Evolutionary conservation across 1,140 invertebrate species (phyloP).

Genomic region (Drosophila obscura): DNA sequence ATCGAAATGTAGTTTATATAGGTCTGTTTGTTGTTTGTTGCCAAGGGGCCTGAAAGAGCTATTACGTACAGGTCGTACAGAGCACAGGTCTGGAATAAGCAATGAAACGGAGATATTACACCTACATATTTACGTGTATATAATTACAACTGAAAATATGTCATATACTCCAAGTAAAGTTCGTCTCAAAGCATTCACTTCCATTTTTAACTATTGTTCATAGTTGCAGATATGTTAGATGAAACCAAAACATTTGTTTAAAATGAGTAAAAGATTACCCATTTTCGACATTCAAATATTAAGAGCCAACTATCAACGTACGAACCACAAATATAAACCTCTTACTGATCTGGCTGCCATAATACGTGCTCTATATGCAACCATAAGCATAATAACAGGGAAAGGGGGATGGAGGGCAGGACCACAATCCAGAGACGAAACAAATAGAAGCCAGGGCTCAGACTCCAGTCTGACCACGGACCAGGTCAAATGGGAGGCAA

Average conservation of each 20-base stretch:
- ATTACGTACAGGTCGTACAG: too few species aligned
- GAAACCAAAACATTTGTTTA: neutral
- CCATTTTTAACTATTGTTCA: too few species aligned
- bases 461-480: slow-evolving; percentile 20
- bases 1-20: slow-evolving; percentile 13
- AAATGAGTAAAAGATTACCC: neutral
- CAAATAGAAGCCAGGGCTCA: slow-evolving; percentile 29
- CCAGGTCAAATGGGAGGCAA: slow-evolving; percentile 47
- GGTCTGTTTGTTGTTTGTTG: slow-evolving; percentile 7
- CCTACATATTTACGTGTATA: too few species aligned
- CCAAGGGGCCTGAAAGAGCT: neutral
- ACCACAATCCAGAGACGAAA: slow-evolving; percentile 30
- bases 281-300: slow-evolving; percentile 2
- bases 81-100: neutral
- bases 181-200: too few species aligned
- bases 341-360: slow-evolving; percentile 36
- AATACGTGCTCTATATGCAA: slow-evolving; percentile 46
- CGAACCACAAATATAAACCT: slow-evolving; percentile 30
- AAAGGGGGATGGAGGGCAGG: slow-evolving; percentile 5
- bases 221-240: too few species aligned
- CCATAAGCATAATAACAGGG: slow-evolving; percentile 42
- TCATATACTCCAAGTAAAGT: too few species aligned
- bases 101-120: neutral
- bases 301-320: slow-evolving; percentile 25
- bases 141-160: too few species aligned